phyloP scores from a whole-genome alignment of 2,797 vertebrate species.

The Bradypus variegatus region DNA sequence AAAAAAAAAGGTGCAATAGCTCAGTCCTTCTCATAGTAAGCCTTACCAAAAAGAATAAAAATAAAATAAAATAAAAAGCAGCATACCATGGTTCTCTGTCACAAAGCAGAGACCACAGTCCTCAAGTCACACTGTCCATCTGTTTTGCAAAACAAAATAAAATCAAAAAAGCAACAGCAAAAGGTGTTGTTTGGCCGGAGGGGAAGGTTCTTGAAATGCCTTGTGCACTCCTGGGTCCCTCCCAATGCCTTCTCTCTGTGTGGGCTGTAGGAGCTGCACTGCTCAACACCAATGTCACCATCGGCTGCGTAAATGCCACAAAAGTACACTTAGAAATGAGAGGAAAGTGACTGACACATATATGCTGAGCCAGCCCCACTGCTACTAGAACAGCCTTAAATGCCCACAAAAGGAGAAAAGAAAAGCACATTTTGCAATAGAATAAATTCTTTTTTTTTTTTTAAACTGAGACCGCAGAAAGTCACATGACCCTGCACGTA shows the following conservation, averaged over 20 bases:
- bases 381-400: slow-evolving; percentile 29
- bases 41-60: slow-evolving; percentile 37
- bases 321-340: slow-evolving; percentile 56
- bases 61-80: slow-evolving; percentile 32
- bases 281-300: slow-evolving; percentile 53
- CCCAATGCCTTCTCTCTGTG: slow-evolving; percentile 36
- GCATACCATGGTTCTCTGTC: slow-evolving; percentile 43
- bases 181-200: not conserved
- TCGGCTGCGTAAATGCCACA: slow-evolving; percentile 58
- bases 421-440: slow-evolving; percentile 65
- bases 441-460: slow-evolving; percentile 66
- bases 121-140: slow-evolving; percentile 6
- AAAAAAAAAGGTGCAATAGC: slow-evolving; percentile 56
- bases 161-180: slow-evolving; percentile 26
- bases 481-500: slow-evolving; percentile 65
- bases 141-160: slow-evolving; percentile 50
- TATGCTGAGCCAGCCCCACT: slow-evolving; percentile 37
- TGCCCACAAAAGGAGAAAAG: slow-evolving; percentile 65
- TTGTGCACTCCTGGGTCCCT: slow-evolving; percentile 37
- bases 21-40: slow-evolving; percentile 46
- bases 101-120: not conserved
- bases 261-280: slow-evolving; percentile 21
- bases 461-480: slow-evolving; percentile 62
- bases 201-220: slow-evolving; percentile 35
- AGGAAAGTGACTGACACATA: slow-evolving; percentile 49